These are phyloP conservation scores for Drosophila pectinifera DNA, from an alignment of 1,140 invertebrate species.

Conservation along the genomic window DNA sequence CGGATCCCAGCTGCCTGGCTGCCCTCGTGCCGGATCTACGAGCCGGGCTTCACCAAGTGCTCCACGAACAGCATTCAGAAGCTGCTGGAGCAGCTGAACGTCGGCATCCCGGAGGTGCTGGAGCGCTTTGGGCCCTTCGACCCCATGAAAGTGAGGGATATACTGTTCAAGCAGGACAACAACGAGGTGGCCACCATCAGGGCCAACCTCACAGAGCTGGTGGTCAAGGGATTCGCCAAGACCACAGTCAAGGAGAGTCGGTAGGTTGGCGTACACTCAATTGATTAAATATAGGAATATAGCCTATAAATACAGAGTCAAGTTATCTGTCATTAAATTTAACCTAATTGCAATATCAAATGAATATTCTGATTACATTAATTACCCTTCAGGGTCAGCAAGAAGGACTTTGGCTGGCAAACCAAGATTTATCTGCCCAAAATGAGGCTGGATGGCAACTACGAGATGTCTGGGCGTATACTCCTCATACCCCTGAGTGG, in stretches of 20 bases:
- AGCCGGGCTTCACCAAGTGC: conserved; percentile 88
- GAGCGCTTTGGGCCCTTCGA: conserved; percentile 67
- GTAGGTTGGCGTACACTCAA: too few species aligned
- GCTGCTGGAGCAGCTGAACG: conserved; percentile 87
- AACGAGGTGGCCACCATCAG: conserved; percentile 88
- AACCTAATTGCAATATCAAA: too few species aligned
- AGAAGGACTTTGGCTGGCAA: conserved; percentile 88
- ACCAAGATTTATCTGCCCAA: conserved; percentile 88
- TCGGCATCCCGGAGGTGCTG: conserved; percentile 76
- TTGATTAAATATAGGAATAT: too few species aligned
- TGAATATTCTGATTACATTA: too few species aligned
- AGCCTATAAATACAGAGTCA: too few species aligned
- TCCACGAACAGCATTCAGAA: conserved; percentile 87
- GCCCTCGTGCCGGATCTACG: conserved; percentile 87
- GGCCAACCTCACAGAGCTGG: conserved; percentile 88
- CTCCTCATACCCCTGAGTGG: conserved; percentile 89
- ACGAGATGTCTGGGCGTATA: conserved; percentile 89
- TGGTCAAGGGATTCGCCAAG: conserved; percentile 87
- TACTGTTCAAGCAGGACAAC: conserved; percentile 77
- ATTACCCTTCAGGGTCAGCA: conserved; percentile 86
- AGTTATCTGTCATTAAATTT: too few species aligned
- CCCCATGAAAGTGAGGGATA: conserved; percentile 66
- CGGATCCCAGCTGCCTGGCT: conserved; percentile 86
- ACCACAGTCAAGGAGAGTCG: conserved; percentile 87
- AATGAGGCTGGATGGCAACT: conserved; percentile 89